Evolutionary conservation across 2,113 vertebrate species (phyloP).

Genomic region (Xyrauchen texanus): DNA sequence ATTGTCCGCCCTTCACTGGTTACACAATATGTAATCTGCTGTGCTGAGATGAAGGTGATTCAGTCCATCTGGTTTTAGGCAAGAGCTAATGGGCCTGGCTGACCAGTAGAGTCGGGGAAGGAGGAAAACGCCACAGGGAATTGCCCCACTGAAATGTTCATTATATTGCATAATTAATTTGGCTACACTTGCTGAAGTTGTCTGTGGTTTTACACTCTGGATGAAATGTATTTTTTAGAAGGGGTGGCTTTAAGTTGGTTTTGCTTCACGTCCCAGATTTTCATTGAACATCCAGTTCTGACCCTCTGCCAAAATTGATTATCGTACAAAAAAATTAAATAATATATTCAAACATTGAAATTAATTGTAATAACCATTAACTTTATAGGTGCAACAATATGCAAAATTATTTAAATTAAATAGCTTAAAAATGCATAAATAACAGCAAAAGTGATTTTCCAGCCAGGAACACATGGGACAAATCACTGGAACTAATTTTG

Average conservation of each 20-base stretch:
- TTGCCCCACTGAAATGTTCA: background rate
- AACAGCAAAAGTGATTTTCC: too few relatives aligned
- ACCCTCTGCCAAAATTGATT: too few relatives aligned
- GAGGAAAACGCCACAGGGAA: constrained; percentile 2
- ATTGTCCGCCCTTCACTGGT: constrained; percentile 62
- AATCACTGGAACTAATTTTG: too few relatives aligned
- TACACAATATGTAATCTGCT: constrained; percentile 52
- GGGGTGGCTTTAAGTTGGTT: too few relatives aligned
- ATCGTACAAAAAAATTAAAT: too few relatives aligned
- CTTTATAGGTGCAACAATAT: background rate
- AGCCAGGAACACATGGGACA: too few relatives aligned
- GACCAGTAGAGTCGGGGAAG: constrained; percentile 4
- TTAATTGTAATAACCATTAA: background rate
- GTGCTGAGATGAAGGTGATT: constrained; percentile 46
- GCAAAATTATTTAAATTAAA: too few relatives aligned
- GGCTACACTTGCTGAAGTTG: constrained; percentile 7
- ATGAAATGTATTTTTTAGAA: background rate
- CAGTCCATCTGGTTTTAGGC: constrained; percentile 33
- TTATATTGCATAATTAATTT: constrained; percentile 24
- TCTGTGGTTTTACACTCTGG: background rate
- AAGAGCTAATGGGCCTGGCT: constrained; percentile 41
- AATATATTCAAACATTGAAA: too few relatives aligned
- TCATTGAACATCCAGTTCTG: too few relatives aligned
- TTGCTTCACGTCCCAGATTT: too few relatives aligned
- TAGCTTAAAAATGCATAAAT: too few relatives aligned